Evolutionary conservation across 2,888 invertebrate genomes (phyloP), one percentile per base, ranked within the genome.

Genomic region (Bembecia ichneumoniformis): DNA sequence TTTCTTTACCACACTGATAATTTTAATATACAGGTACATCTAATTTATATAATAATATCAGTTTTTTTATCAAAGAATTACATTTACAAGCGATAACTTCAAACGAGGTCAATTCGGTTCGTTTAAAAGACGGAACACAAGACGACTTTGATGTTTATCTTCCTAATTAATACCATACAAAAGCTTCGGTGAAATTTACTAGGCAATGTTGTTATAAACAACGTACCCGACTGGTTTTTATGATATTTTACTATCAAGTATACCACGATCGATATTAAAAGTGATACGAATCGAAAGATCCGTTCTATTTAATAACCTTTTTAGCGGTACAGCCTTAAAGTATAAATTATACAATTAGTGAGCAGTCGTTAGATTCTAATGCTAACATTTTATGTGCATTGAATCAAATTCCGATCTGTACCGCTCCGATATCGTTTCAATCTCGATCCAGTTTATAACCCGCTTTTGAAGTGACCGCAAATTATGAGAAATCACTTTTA

Each of bases 381-480:
- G 51, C 51, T 54, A 55, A 55, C 51, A 52, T 54, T 43, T 52
- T 40, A 46, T 40, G 15, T 47, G 43, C 47, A 47, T 46, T n/a
- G 28, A 49, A 35, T 49, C 49, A 46, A 48, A 46, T 51, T 51
- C 47, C 43, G 14, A 49, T 35, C 17, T 36, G 47, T 34, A 48
- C 50, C 43, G 51, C 48, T 47, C 35, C 47, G 34, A 36, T 43
- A 47, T 43, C 35, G 40, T 43, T 45, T 28, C 43, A 44, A 16
- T 44, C 44, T 44, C 47, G 45, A 49, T 52, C 43, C 47, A 51
- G 45, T 52, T 46, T 46, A 44, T 13, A 35, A 50, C 35, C 44
- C 50, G 47, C 54, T 57, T 70, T 76, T 74, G 71, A 77, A 61
- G 57, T 47, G 3, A 53, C 71, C 74, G 74, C 67, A 44, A 13